phyloP scores from a whole-genome alignment of 2,113 vertebrate species.

The Mellivora capensis region DNA sequence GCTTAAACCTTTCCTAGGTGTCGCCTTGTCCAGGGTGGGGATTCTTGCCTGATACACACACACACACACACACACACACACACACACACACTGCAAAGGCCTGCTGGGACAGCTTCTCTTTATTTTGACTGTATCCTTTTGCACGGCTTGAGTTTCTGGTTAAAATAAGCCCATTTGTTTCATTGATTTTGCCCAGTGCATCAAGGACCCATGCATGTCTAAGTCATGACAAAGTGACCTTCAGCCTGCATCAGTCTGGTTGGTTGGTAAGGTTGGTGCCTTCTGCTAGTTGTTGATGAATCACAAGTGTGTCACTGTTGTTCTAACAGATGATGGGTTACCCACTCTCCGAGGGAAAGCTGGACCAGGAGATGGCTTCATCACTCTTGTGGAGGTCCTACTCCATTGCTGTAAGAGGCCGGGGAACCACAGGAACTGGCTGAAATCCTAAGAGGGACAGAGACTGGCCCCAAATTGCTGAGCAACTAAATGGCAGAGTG shows the following conservation, averaged over 20 bases:
- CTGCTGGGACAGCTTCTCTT: background rate
- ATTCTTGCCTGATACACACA: background rate
- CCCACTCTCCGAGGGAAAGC: slow-evolving; percentile 9
- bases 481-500: background rate
- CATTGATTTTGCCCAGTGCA: background rate
- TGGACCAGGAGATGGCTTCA: slow-evolving; percentile 37
- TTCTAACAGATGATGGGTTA: slow-evolving; percentile 42
- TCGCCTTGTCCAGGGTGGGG: fast-evolving
- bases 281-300: background rate
- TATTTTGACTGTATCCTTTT: background rate
- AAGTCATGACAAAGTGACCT: background rate
- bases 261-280: background rate
- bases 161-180: background rate
- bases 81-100: background rate
- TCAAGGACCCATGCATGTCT: background rate
- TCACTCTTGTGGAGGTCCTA: slow-evolving; percentile 29
- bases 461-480: background rate
- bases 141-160: background rate
- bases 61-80: no score
- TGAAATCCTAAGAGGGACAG: background rate
- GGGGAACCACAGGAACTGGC: background rate
- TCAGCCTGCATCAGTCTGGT: background rate
- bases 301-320: background rate
- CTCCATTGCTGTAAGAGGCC: background rate
- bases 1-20: background rate